These are phyloP conservation scores for Pocillopora verrucosa DNA, from an alignment of 64 coral and sea anemone species.

Conservation along the genomic window DNA sequence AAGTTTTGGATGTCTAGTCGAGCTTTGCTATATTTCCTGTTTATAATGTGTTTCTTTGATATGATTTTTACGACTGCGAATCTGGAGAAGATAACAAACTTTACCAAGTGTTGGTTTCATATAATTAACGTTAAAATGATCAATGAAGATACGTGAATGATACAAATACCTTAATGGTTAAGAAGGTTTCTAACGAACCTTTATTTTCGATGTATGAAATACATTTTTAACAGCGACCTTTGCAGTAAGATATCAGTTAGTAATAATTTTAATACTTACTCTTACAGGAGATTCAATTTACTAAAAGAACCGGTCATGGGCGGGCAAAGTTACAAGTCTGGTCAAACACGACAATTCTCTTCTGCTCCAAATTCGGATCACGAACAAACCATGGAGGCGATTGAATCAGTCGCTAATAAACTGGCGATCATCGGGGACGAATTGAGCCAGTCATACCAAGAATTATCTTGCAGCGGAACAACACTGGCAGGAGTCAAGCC, in stretches of 20 bases:
- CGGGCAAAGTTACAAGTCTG: not conserved
- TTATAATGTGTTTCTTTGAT: no score
- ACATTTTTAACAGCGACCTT: no score
- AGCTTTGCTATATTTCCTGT: no score
- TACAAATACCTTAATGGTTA: no score
- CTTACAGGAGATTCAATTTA: not conserved
- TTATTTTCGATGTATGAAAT: not conserved
- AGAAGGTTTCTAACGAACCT: not conserved
- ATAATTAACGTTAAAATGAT: no score
- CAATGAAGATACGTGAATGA: no score
- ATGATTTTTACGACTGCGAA: no score
- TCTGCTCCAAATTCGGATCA: not conserved
- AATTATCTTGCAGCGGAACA: not conserved
- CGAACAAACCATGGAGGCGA: not conserved
- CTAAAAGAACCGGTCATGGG: not conserved
- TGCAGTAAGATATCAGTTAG: not conserved
- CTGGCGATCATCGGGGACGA: slow-evolving; percentile 25
- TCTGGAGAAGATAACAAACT: no score
- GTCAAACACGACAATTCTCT: no score
- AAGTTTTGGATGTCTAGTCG: no score
- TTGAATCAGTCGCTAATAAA: not conserved
- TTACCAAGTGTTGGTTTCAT: no score
- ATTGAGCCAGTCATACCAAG: not conserved
- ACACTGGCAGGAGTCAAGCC: not conserved
- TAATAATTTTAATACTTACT: not conserved